Base-by-base conservation (phyloP, 1,140 invertebrate species). In the Drosophila sp. region DNA sequence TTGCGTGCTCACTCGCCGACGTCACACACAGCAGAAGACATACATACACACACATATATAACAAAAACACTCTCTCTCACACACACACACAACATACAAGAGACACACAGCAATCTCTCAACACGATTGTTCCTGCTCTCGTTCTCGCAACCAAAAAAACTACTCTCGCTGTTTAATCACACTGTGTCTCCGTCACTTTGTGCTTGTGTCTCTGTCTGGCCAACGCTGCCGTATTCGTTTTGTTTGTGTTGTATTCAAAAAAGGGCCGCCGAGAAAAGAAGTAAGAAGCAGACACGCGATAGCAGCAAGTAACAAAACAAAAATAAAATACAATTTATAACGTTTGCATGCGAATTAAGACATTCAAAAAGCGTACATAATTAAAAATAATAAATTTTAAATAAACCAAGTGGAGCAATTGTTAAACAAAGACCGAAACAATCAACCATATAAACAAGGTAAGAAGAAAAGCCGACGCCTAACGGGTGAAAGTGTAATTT, bases 191-290 rank as follows among this genome's bases (percentile, higher is more conserved):
- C 65, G 51, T 71, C 67, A 56, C n/a, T 54, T 51, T 69, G 65
- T 71, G 38, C 46, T 25, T 64, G 51, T 32, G 21, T 71, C 67
- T 71, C 67, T 54, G 41, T 71, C 67, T 65, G 45, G 14, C 70
- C 54, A 41, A 21, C 21, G 21, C 69, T 4, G 21, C 69, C 62
- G 50, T 50, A 71, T 64, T 56, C 67, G 69, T 66, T 72, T 72
- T 72, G 63, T 72, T 67, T 72, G 63, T 72, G 70, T 72, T 72
- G 70, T 72, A 66, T 72, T 36, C n/a, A n/a, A 59, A 72, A 62
- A 72, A 72, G 70, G 70, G 70, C 70, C 63, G 63, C 54, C 46
- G 63, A 67, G 62, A 72, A 51, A 34, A 67, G 62, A 72, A 51
- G 46, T 36, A 72, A 72, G 69, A 45, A 72, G 54, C 53, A 58